Evolutionary conservation across 1,140 invertebrate species (phyloP), one percentile per base, ranked within the genome.

Genomic region (Thereuonema tuberculata): DNA sequence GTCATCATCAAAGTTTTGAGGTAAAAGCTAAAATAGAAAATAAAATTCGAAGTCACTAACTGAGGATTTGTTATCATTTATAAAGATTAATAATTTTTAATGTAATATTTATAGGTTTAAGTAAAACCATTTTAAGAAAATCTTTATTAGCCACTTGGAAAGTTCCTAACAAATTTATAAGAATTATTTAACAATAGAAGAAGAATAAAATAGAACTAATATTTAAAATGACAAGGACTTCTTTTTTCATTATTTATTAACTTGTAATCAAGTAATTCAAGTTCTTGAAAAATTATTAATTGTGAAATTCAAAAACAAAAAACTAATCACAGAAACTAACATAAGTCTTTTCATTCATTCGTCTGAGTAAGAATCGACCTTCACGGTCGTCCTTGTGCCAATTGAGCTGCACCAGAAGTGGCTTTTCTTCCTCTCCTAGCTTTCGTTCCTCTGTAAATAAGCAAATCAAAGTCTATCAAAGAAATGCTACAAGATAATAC

Each of bases 371-470:
- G 77, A 99, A 99, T 50, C 95, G 79, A 29, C 96, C 96, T 75
- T 99, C 96, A 25, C 93, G 78, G 72, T 98, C 94, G 73, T 98
- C 94, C 48, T 93, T 89, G 69, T 98, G 93, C 96, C 96, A 99
- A 77, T 97, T 97, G 28, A 99, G 79, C 75, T 99, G 96, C n/a
- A 99, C 95, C 52, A 96, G 76, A 31, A 99, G 76, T 0, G 96
- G 95, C 67, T 93, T 90, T 74, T 99, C 95, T 64, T 93, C 87
- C 1, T 85, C 80, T 56, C 83, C 82, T 62, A 99, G 77, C 65
- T 86, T 83, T 60, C 96, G 78, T 76, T 98, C 95, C 67, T 97
- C 92, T 85, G 71, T 1, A 74, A 73, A 47, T 58, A 63, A 65
- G n/a, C 53, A 50, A 17, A 14, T 46, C 3, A 15, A n/a, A n/a